A percentile compares a stretch with the other conserved stretches of the same genome.
phyloP scores from a whole-genome alignment of 2,888 invertebrate species.

The Mesochorus sp. region DNA sequence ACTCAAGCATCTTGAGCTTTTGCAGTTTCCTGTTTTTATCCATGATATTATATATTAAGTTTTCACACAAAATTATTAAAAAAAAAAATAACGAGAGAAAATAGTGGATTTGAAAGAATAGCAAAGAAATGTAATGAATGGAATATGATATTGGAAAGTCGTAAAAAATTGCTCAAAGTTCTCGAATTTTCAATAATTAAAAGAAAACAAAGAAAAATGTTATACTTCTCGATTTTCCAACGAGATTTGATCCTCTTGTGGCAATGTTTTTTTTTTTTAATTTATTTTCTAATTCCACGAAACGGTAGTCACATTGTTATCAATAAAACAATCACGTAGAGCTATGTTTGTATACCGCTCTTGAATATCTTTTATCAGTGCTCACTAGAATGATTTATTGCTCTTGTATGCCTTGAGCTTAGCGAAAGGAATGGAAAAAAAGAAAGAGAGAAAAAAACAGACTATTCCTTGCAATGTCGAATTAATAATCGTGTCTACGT shows the following conservation, averaged over 20 bases:
- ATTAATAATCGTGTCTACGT: neutral
- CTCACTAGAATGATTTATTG: constrained; percentile 43
- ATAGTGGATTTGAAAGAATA: too few species aligned
- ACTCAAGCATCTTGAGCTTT: neutral
- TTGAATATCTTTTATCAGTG: constrained; percentile 30
- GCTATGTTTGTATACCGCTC: neutral
- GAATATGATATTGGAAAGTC: too few species aligned
- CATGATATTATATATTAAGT: neutral
- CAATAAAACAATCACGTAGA: constrained; percentile 28
- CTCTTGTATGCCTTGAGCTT: constrained; percentile 27
- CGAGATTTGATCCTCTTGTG: neutral
- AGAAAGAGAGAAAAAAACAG: neutral
- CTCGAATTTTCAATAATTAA: neutral
- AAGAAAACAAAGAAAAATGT: neutral
- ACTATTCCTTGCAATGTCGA: neutral
- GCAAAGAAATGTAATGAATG: too few species aligned
- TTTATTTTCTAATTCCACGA: constrained; percentile 3
- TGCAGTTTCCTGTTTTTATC: neutral
- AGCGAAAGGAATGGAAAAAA: constrained; percentile 19
- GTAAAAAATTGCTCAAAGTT: too few species aligned
- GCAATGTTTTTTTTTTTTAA: constrained; percentile 24
- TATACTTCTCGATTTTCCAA: neutral
- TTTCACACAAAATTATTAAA: neutral
- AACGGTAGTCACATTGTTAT: constrained; percentile 9
- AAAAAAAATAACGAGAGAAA: too few species aligned